A percentile compares a stretch with the other conserved stretches of the same genome.
phyloP scores from a whole-genome alignment of 2,888 invertebrate genomes.

The Drosophila hamatofila region DNA sequence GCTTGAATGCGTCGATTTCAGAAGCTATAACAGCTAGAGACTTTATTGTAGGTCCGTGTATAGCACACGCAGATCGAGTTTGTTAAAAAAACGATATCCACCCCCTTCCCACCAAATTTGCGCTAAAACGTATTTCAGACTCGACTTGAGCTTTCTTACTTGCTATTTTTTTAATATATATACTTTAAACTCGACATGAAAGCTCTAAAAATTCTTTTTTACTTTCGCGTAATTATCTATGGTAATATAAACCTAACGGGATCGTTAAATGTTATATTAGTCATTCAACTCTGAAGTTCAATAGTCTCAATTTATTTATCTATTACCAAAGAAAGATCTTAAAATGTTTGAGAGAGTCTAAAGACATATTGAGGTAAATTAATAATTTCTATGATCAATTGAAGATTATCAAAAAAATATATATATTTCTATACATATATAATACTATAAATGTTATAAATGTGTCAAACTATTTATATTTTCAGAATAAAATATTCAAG shows the following conservation, averaged over 20 bases:
- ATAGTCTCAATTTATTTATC: neutral
- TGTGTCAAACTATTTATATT: neutral
- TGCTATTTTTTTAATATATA: neutral
- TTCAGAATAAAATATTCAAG: no score
- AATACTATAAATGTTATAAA: neutral
- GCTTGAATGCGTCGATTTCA: no score
- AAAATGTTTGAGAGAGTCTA: neutral
- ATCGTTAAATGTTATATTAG: neutral
- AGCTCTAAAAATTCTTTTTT: neutral
- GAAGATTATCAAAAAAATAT: neutral
- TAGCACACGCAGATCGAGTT: no score
- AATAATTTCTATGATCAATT: neutral
- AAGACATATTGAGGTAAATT: neutral
- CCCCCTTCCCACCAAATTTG: no score
- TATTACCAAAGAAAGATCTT: neutral
- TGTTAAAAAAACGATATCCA: no score
- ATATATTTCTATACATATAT: no score
- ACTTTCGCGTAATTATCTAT: neutral
- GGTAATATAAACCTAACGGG: neutral
- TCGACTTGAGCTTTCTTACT: no score
- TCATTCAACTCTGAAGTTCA: neutral
- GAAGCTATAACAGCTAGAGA: no score
- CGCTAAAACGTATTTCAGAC: no score
- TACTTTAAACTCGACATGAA: neutral
- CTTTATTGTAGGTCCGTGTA: no score